A percentile compares a stretch with the other conserved stretches of the same genome.
phyloP scores from a whole-genome alignment of 2,797 vertebrate genomes.

The Pangasius djambal region DNA sequence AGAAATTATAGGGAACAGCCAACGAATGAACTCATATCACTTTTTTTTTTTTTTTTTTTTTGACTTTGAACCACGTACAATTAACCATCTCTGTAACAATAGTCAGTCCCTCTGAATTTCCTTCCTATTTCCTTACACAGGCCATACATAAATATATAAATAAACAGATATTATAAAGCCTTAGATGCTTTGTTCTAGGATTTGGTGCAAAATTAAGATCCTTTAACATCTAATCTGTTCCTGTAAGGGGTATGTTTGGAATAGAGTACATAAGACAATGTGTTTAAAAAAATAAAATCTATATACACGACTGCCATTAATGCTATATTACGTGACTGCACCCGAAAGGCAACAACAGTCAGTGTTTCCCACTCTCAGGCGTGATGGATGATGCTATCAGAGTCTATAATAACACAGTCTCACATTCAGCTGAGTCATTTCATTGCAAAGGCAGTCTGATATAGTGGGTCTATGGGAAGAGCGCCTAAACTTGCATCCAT shows the following conservation, averaged over 20 bases:
- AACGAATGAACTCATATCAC: neutral
- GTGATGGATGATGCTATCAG: slow-evolving; percentile 1
- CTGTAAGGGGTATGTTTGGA: neutral
- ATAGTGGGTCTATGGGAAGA: neutral
- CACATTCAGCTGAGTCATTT: slow-evolving; percentile 22
- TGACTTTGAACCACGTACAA: neutral
- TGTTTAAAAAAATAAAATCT: neutral
- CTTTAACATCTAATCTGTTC: neutral
- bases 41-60: neutral
- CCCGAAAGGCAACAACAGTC: slow-evolving; percentile 24
- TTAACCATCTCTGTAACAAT: neutral
- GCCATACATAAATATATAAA: neutral
- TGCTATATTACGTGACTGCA: neutral
- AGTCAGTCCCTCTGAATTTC: neutral
- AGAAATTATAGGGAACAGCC: no score
- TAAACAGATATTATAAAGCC: neutral
- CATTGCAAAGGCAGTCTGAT: slow-evolving; percentile 13
- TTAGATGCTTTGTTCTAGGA: neutral
- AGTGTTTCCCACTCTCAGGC: slow-evolving; percentile 9
- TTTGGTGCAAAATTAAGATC: neutral
- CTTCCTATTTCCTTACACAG: neutral
- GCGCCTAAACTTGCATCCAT: slow-evolving; percentile 2
- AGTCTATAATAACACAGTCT: slow-evolving; percentile 15
- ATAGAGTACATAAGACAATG: neutral
- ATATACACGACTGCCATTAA: slow-evolving; percentile 7